These are phyloP conservation scores for Eurystomus gularis DNA, from an alignment of 2,113 vertebrate genomes.

Conservation along the genomic window DNA sequence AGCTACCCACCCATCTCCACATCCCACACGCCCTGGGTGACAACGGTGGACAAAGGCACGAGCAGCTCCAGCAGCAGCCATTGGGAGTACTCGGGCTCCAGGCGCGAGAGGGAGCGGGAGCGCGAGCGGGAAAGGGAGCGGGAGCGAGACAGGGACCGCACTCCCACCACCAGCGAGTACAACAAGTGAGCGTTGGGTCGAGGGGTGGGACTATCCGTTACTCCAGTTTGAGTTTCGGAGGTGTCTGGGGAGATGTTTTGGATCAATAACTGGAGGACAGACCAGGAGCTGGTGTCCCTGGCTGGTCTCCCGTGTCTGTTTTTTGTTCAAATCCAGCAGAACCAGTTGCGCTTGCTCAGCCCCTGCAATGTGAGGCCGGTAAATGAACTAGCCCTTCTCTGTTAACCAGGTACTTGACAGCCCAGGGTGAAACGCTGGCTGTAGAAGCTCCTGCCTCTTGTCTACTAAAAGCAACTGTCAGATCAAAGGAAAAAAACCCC, in stretches of 20 bases:
- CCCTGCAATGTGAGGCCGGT: neutral
- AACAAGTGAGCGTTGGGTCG: conserved; percentile 55
- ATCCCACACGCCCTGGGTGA: conserved; percentile 70
- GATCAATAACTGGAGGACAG: neutral
- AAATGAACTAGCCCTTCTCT: conserved; percentile 18
- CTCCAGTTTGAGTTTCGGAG: neutral
- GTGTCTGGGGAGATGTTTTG: neutral
- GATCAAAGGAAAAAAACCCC: conserved; percentile 7
- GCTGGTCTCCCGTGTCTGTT: neutral
- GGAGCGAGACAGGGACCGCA: conserved; percentile 39
- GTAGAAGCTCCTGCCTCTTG: neutral
- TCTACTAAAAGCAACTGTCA: neutral
- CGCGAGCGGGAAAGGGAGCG: neutral
- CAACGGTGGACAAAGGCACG: conserved; percentile 60
- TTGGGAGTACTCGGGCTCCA: conserved; percentile 70
- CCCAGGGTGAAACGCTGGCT: neutral
- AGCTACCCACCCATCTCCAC: conserved; percentile 73
- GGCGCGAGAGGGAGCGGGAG: conserved; percentile 63
- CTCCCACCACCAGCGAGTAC: conserved; percentile 66
- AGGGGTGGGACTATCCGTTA: accelerated
- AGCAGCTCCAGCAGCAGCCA: conserved; percentile 58
- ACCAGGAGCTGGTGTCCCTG: neutral
- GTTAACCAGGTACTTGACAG: neutral
- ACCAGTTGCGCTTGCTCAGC: conserved; percentile 41
- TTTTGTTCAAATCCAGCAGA: conserved; percentile 16